Conservation (phyloP, 1,140 invertebrate genomes). For the Maniola jurtina region DNA sequence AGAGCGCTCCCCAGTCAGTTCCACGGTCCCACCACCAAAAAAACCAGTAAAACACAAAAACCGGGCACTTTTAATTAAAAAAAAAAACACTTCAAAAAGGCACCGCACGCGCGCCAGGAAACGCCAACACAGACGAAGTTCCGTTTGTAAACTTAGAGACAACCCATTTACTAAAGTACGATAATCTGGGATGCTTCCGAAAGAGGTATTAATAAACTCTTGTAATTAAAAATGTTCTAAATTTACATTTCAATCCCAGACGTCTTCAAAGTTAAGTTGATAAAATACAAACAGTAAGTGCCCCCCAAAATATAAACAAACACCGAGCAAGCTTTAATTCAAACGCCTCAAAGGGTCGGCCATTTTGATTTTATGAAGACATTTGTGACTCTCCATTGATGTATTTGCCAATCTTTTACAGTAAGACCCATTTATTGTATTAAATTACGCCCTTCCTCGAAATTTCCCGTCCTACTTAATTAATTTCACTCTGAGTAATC, state of each 20-base stretch:
- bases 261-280: not conserved
- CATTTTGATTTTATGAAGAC: conserved; percentile 17
- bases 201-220: not conserved
- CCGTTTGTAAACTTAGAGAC: no score
- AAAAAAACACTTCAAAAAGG: no score
- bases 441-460: conserved; percentile 11
- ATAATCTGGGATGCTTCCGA: no score
- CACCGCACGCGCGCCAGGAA: no score
- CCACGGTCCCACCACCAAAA: no score
- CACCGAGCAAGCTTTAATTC: not conserved
- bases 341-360: conserved; percentile 9
- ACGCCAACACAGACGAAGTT: no score
- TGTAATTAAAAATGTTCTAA: not conserved
- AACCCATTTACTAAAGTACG: no score
- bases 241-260: not conserved
- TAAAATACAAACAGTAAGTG: not conserved
- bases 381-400: conserved; percentile 7
- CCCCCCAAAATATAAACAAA: not conserved
- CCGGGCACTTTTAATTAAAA: no score
- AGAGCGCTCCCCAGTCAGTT: no score
- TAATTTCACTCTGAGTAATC: conserved; percentile 17
- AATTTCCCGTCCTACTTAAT: conserved; percentile 20
- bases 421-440: conserved; percentile 17
- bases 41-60: no score
- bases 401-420: conserved; percentile 17